Conservation (phyloP, 2,888 invertebrate genomes). For the Drosophila incognita region DNA sequence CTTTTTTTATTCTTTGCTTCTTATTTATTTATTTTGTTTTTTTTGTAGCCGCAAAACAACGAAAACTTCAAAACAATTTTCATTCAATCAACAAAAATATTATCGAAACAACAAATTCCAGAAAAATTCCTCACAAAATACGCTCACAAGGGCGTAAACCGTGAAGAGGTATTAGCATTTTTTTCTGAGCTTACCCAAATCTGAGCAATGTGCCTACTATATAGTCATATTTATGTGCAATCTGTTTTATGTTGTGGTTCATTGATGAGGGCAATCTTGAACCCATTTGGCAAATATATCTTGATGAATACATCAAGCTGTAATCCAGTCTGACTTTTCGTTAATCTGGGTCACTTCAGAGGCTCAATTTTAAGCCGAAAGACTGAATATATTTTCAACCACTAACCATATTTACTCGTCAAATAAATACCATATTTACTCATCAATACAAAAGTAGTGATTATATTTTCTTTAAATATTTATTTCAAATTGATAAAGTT, state of each 20-base stretch:
- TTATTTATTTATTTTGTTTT: background rate
- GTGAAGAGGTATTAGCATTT: slow-evolving; percentile 1
- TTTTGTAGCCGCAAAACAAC: slow-evolving; percentile 22
- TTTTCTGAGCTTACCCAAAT: background rate
- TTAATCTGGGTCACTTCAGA: background rate
- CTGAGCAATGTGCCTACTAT: background rate
- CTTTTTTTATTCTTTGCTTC: slow-evolving; percentile 2
- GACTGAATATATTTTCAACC: background rate
- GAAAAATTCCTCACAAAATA: background rate
- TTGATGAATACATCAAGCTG: background rate
- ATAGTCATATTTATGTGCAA: background rate
- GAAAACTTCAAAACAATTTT: slow-evolving; percentile 46
- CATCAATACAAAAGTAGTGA: background rate
- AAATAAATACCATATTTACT: background rate
- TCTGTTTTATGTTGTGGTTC: background rate
- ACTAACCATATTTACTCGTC: background rate
- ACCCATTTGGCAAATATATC: background rate
- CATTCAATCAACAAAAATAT: slow-evolving; percentile 68
- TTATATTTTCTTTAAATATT: background rate
- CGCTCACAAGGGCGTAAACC: background rate
- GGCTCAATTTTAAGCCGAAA: background rate
- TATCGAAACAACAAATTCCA: slow-evolving; percentile 29
- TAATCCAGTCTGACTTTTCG: background rate
- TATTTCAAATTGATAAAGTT: background rate
- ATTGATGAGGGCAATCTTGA: background rate